Base-by-base conservation (phyloP, 2,888 invertebrate species). In the Acheta domesticus region DNA sequence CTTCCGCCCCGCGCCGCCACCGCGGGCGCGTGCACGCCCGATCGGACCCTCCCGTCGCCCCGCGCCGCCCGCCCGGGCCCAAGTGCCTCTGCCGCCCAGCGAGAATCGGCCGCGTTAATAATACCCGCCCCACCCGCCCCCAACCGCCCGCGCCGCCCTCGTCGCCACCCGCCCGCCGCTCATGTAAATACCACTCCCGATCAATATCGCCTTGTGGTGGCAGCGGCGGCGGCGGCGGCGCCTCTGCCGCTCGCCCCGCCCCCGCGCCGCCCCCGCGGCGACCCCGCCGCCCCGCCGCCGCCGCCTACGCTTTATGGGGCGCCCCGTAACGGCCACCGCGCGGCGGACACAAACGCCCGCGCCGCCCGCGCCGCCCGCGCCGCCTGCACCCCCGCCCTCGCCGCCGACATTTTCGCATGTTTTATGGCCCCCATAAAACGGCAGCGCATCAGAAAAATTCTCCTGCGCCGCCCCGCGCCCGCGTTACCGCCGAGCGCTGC, bases 341-440 rank as follows among this genome's bases (percentile, higher is more conserved):
- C 78, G 62, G 62, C 62, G 62, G n/a, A 62, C 62, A 62, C 62
- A 62, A 62, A 62, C 62, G 62, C 62, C 62, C 62, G 62, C 62
- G 16, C 50, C 14, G 2, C 62, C 62, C 62, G 62, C 62, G 16
- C 50, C 14, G 2, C 19, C 62, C 62, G 2, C 62, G 16, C 62
- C 62, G 14, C 62, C 62, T 5, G 14, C n/a, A 4, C 16, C 62
- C 62, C 2, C 62, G 62, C n/a, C 62, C 62, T 2, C 62, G 16
- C 16, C 62, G 62, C 62, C 62, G 62, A 62, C 62, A 62, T 79
- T 81, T 81, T 80, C 78, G 79, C 80, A 79, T 80, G 80, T 80
- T 81, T 81, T 81, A 81, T 81, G 77, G 73, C 48, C 76, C 21
- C 79, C 80, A 80, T 81, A 81, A 81, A 81, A 48, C 77, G 79